phyloP scores from a whole-genome alignment of 2,888 invertebrate genomes.

The Agonum fuliginosum region DNA sequence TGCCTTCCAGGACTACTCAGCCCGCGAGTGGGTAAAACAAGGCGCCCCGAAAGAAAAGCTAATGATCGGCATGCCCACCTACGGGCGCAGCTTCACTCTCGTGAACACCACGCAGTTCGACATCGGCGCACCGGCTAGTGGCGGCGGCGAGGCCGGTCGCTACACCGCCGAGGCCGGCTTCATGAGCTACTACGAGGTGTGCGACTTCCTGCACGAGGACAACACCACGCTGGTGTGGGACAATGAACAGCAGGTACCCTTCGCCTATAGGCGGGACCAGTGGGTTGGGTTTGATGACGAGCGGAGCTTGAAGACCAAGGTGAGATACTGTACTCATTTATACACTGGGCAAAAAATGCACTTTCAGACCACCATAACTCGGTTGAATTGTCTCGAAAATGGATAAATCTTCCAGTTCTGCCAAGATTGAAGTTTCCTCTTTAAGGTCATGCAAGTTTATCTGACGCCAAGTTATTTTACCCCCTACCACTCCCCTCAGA shows the following conservation, averaged over 20 bases:
- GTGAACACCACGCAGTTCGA: slow-evolving; percentile 91
- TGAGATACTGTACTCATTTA: no score
- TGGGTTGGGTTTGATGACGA: slow-evolving; percentile 98
- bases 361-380: no score
- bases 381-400: no score
- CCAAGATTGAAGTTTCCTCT: no score
- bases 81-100: slow-evolving; percentile 92
- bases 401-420: no score
- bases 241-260: slow-evolving; percentile 96
- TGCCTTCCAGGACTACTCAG: slow-evolving; percentile 85
- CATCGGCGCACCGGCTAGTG: slow-evolving; percentile 92
- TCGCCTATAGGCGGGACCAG: slow-evolving; percentile 92
- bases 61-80: slow-evolving; percentile 96
- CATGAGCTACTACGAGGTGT: slow-evolving; percentile 96
- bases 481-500: no score
- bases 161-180: slow-evolving; percentile 96
- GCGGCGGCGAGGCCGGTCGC: slow-evolving; percentile 89
- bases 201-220: slow-evolving; percentile 91
- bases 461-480: no score
- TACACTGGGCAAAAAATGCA: no score
- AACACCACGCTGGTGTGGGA: slow-evolving; percentile 97
- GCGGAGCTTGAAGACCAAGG: slow-evolving; percentile 92
- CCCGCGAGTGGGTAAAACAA: slow-evolving; percentile 94
- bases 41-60: slow-evolving; percentile 95
- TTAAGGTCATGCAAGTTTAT: no score